Evolutionary conservation across 2,888 invertebrate species (phyloP).

Genomic region (Drosophila mimica): DNA sequence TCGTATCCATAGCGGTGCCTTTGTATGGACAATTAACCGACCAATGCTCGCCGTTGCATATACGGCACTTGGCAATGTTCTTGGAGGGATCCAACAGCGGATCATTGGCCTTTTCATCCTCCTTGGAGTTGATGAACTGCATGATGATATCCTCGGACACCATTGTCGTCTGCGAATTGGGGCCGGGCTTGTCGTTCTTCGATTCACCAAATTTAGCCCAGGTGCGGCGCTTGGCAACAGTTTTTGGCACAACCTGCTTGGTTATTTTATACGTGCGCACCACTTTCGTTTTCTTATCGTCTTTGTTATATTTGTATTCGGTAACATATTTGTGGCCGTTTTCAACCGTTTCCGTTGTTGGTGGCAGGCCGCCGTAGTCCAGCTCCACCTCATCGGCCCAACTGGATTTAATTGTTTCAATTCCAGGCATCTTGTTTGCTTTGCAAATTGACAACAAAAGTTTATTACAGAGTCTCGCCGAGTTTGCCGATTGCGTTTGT

Average conservation of each 20-base stretch:
- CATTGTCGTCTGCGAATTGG: conserved; percentile 98
- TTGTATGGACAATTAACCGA: conserved; percentile 99
- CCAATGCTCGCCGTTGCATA: conserved; percentile 98
- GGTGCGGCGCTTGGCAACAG: conserved; percentile 96
- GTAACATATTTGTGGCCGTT: conserved; percentile 96
- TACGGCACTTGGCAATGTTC: conserved; percentile 91
- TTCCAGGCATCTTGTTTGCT: conserved; percentile 88
- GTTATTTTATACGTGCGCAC: conserved; percentile 97
- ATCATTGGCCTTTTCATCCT: conserved; percentile 95
- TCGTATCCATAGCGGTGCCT: conserved; percentile 92
- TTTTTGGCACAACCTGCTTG: conserved; percentile 94
- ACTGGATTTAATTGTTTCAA: conserved; percentile 93
- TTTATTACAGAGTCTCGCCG: conserved; percentile 64
- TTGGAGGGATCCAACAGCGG: conserved; percentile 93
- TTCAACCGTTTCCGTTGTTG: conserved; percentile 92
- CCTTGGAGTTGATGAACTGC: conserved; percentile 95
- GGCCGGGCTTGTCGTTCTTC: conserved; percentile 96
- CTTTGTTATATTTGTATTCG: conserved; percentile 96
- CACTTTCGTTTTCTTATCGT: conserved; percentile 95
- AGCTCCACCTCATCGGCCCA: conserved; percentile 99
- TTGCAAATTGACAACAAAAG: conserved; percentile 53
- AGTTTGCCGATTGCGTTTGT: conserved; percentile 63
- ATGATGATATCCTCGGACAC: conserved; percentile 98
- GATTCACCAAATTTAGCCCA: conserved; percentile 99
- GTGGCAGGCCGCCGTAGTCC: conserved; percentile 91